phyloP scores from a whole-genome alignment of 2,113 vertebrate genomes.

The Oryzias melastigma region DNA sequence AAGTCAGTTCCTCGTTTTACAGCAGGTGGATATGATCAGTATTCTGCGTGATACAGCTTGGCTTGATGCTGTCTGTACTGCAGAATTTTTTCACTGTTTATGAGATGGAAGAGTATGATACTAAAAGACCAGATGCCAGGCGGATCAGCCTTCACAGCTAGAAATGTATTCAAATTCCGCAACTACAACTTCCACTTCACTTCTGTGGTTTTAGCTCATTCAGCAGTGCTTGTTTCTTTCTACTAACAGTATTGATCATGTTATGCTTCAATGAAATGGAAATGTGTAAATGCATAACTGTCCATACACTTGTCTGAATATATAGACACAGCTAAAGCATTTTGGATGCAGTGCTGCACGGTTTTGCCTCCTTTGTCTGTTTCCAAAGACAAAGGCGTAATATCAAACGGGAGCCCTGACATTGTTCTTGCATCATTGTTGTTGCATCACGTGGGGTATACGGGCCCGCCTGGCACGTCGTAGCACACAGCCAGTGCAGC shows the following conservation, averaged over 20 bases:
- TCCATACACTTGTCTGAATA: no score
- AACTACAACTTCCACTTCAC: constrained; percentile 10
- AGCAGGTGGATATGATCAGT: constrained; percentile 24
- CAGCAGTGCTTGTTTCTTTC: neutral
- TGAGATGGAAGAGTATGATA: constrained; percentile 20
- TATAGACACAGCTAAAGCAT: no score
- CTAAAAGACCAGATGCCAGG: constrained; percentile 39
- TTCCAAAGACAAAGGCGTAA: constrained; percentile 51
- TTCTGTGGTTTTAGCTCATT: neutral
- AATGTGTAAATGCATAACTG: no score
- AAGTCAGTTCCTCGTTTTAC: constrained; percentile 24
- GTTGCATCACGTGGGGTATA: constrained; percentile 47
- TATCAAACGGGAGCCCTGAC: constrained; percentile 51
- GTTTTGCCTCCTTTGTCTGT: constrained; percentile 25
- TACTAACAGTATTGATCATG: neutral
- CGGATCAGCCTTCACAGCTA: constrained; percentile 21
- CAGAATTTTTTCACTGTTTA: constrained; percentile 17
- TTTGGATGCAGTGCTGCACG: constrained; percentile 1
- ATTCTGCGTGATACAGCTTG: constrained; percentile 28
- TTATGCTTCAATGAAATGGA: no score
- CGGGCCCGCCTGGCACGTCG: constrained; percentile 45
- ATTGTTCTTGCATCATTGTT: constrained; percentile 72
- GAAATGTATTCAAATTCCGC: neutral
- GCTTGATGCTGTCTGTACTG: constrained; percentile 30
- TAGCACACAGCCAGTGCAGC: constrained; percentile 33